Percentiles rank a stretch among this genome's conserved stretches.
Evolutionary conservation across 2,888 invertebrate genomes (phyloP).

Genomic region (Ypsolopha sequella): DNA sequence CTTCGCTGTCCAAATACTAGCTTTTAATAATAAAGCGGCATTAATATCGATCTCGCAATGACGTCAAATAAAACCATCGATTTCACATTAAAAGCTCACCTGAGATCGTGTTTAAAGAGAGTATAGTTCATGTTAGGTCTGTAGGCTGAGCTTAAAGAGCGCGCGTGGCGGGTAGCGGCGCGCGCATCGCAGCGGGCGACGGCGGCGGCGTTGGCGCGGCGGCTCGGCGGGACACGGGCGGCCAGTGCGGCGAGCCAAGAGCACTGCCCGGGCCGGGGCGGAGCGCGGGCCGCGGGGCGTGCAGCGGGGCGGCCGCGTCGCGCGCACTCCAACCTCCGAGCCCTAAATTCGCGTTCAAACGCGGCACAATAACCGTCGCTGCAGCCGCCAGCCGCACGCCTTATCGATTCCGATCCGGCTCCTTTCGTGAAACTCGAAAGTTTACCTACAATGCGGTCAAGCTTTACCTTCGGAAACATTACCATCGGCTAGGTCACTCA

Average conservation of each 20-base stretch:
- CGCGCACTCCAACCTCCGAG: background rate
- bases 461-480: background rate
- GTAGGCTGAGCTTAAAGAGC: background rate
- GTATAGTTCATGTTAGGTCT: background rate
- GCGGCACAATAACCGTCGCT: conserved; percentile 53
- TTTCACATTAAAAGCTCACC: background rate
- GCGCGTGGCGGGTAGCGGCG: conserved; percentile 8
- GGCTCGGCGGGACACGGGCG: conserved; percentile 16
- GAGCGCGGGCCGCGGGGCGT: conserved; percentile 10
- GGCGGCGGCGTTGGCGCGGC: conserved; percentile 14
- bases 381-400: conserved; percentile 52
- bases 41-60: background rate
- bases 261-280: conserved; percentile 8
- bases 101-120: background rate
- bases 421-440: conserved; percentile 56
- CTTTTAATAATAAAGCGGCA: background rate
- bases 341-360: conserved; percentile 17
- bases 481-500: no score
- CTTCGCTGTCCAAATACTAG: background rate
- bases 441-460: conserved; percentile 60
- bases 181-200: conserved; percentile 5
- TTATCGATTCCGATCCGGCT: conserved; percentile 49
- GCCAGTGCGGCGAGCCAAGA: conserved; percentile 14
- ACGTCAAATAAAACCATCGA: background rate
- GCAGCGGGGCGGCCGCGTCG: conserved; percentile 12